These are phyloP conservation scores for Neria commutata DNA, from an alignment of 2,888 invertebrate genomes.

Conservation along the genomic window DNA sequence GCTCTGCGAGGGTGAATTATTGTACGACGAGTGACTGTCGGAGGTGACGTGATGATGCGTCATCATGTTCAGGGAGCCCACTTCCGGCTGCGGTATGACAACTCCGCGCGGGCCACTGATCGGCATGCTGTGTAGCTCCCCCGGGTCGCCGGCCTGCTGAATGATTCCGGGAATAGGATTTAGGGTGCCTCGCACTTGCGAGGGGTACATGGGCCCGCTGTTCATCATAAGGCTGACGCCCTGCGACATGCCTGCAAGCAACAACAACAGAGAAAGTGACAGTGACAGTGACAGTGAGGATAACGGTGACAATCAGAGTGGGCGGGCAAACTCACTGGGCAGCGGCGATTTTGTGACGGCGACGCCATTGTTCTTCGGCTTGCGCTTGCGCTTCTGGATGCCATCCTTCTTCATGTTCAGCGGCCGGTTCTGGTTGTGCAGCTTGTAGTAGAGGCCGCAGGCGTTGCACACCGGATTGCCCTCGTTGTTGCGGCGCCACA, in stretches of 20 bases:
- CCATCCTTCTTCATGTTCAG: slow-evolving; percentile 99
- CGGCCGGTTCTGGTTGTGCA: slow-evolving; percentile 77
- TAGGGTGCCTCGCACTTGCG: slow-evolving; percentile 49
- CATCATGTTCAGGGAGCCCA: slow-evolving; percentile 50
- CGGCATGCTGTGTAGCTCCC: slow-evolving; percentile 57
- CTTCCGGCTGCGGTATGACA: slow-evolving; percentile 32
- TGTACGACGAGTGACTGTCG: slow-evolving; percentile 55
- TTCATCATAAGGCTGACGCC: slow-evolving; percentile 45
- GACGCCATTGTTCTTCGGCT: slow-evolving; percentile 70
- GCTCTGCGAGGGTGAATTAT: slow-evolving; percentile 55
- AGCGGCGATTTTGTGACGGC: too few relatives aligned
- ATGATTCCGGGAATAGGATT: slow-evolving; percentile 33
- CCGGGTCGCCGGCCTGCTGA: slow-evolving; percentile 41
- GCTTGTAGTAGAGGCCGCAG: slow-evolving; percentile 66
- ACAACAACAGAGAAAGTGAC: neutral
- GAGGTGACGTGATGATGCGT: slow-evolving; percentile 51
- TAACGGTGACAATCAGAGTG: neutral
- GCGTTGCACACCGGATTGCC: slow-evolving; percentile 89
- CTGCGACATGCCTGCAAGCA: slow-evolving; percentile 43
- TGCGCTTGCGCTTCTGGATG: slow-evolving; percentile 95
- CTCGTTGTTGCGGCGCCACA: slow-evolving; percentile 86
- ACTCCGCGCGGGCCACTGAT: slow-evolving; percentile 26
- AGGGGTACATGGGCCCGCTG: slow-evolving; percentile 53
- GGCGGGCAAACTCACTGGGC: slow-evolving; percentile 49
- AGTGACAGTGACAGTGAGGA: neutral